Percentiles rank a stretch among this genome's conserved stretches.
Conservation (phyloP, 2,113 vertebrate genomes). For the Rana temporaria region DNA sequence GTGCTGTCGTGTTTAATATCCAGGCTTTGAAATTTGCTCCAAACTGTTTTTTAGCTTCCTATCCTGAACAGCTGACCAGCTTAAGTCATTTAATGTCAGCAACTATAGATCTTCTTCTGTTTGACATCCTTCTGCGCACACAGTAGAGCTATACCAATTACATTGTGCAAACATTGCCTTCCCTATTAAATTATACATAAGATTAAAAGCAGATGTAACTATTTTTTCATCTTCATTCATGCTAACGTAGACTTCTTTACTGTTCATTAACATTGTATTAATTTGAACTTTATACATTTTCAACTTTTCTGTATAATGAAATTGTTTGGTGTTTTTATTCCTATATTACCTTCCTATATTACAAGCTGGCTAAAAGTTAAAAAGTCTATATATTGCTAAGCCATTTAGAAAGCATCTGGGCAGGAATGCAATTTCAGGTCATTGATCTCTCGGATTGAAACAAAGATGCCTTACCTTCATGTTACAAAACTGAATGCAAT, state of each 20-base stretch:
- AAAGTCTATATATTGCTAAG: no score
- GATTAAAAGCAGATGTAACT: conserved; percentile 2
- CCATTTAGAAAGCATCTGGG: no score
- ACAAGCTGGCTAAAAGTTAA: not conserved
- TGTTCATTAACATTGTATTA: not conserved
- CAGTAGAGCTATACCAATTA: conserved; percentile 31
- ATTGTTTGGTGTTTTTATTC: not conserved
- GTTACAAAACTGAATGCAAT: no score
- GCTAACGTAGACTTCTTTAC: not conserved
- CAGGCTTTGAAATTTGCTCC: conserved; percentile 11
- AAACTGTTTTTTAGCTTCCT: conserved; percentile 7
- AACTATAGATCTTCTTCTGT: conserved; percentile 11
- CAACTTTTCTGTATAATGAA: not conserved
- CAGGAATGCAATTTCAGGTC: no score
- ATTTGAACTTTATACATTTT: not conserved
- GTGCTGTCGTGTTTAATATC: conserved; percentile 31
- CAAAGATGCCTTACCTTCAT: no score
- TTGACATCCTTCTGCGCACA: conserved; percentile 35
- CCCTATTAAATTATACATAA: conserved; percentile 23
- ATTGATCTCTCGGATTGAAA: no score
- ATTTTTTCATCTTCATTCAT: conserved; percentile 6
- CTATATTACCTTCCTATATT: not conserved
- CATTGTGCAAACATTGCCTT: conserved; percentile 51
- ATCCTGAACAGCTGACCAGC: not conserved
- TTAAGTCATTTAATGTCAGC: conserved; percentile 11